These are phyloP conservation scores for Ametastegia equiseti DNA, from an alignment of 2,888 invertebrate species.

Conservation along the genomic window DNA sequence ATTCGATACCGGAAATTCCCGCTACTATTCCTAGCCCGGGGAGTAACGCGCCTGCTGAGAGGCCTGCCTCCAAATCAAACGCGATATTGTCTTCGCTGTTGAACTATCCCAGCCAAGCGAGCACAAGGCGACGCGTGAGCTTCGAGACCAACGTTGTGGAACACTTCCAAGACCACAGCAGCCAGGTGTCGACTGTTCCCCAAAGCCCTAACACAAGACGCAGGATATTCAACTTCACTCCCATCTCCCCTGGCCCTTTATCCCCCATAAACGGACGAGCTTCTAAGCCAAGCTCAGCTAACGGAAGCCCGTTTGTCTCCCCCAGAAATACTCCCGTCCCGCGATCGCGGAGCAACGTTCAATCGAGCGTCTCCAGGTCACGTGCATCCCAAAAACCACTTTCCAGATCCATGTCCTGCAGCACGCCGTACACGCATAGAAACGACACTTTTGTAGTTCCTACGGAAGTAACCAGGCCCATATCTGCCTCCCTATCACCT, in stretches of 20 bases:
- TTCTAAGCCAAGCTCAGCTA: conserved; percentile 82
- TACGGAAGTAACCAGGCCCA: conserved; percentile 62
- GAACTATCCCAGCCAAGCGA: conserved; percentile 64
- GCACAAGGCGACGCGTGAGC: conserved; percentile 78
- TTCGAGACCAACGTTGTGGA: conserved; percentile 77
- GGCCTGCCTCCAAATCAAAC: conserved; percentile 65
- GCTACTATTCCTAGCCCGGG: conserved; percentile 52
- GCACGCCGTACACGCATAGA: conserved; percentile 66
- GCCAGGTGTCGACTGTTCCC: conserved; percentile 77
- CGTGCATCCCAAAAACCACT: conserved; percentile 66
- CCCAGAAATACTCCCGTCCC: conserved; percentile 87
- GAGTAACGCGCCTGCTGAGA: conserved; percentile 60
- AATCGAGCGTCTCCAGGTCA: conserved; percentile 73
- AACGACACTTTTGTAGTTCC: conserved; percentile 71
- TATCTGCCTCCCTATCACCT: conserved; percentile 63
- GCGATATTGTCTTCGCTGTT: conserved; percentile 71
- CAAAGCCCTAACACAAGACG: conserved; percentile 88
- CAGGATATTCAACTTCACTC: conserved; percentile 90
- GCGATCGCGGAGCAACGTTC: conserved; percentile 81
- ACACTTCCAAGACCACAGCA: conserved; percentile 67
- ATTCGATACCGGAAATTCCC: conserved; percentile 58
- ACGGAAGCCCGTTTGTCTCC: conserved; percentile 89
- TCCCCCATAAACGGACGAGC: conserved; percentile 80
- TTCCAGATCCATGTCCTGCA: conserved; percentile 72
- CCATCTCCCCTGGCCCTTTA: conserved; percentile 89